These are phyloP conservation scores for Maccullochella peelii DNA, from an alignment of 2,113 vertebrate species.

Conservation along the genomic window DNA sequence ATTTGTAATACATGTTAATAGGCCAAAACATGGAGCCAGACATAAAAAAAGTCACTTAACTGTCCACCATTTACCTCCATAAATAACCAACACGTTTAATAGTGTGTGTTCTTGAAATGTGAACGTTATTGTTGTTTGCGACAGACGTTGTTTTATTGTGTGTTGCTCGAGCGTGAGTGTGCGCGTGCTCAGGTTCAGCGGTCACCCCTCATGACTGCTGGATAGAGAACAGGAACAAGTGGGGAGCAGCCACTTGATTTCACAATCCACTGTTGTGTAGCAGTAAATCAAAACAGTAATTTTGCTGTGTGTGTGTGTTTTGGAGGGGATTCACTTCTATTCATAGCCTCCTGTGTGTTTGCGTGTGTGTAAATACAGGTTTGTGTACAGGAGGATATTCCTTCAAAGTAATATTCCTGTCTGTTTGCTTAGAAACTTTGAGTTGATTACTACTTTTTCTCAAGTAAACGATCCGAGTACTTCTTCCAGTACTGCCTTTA, in stretches of 20 bases:
- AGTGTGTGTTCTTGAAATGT: neutral
- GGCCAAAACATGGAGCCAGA: neutral
- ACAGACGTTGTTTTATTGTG: neutral
- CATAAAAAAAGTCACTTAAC: neutral
- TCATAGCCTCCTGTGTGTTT: constrained; percentile 14
- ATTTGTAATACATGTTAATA: neutral
- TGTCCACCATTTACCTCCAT: too few species aligned
- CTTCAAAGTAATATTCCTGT: constrained; percentile 17
- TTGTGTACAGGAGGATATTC: neutral
- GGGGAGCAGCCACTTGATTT: constrained; percentile 51
- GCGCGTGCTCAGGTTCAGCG: constrained; percentile 2
- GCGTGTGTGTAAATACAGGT: neutral
- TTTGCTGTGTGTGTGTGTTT: constrained; percentile 30
- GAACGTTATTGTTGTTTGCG: neutral
- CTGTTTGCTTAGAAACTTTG: neutral
- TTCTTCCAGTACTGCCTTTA: neutral
- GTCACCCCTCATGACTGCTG: constrained; percentile 34
- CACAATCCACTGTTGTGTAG: constrained; percentile 37
- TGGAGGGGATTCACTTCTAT: constrained; percentile 16
- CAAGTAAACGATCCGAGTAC: neutral
- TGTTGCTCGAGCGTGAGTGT: neutral
- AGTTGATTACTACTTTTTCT: neutral
- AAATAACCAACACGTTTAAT: neutral
- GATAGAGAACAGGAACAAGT: constrained; percentile 56
- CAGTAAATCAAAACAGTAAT: constrained; percentile 58